Evolutionary conservation across 2,888 invertebrate genomes (phyloP).

Genomic region (Teleogryllus oceanicus): DNA sequence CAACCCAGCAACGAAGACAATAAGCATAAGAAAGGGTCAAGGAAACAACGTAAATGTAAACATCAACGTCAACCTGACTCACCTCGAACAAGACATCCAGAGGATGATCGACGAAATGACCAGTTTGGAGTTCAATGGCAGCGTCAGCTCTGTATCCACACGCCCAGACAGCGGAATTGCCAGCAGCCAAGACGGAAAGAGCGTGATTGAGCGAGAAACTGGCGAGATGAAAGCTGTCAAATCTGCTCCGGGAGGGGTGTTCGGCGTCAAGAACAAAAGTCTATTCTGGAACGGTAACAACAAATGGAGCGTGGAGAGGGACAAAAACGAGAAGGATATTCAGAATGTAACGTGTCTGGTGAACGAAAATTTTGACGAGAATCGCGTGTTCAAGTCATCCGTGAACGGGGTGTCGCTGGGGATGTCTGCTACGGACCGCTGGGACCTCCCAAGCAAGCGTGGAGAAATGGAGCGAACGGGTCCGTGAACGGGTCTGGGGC

Average conservation of each 20-base stretch:
- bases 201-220: background rate
- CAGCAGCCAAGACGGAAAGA: background rate
- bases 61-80: background rate
- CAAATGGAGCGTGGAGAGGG: background rate
- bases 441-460: background rate
- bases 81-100: background rate
- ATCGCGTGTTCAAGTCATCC: background rate
- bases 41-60: background rate
- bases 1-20: background rate
- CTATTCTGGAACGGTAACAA: background rate
- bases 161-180: background rate
- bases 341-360: background rate
- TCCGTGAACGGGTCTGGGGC: no score
- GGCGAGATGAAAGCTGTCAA: background rate
- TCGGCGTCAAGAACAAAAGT: background rate
- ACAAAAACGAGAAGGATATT: background rate
- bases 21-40: background rate
- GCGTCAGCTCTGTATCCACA: background rate
- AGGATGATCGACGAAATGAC: slow-evolving; percentile 6
- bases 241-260: background rate
- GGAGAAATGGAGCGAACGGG: background rate
- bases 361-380: background rate
- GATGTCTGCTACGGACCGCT: background rate
- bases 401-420: background rate
- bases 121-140: background rate